Evolutionary conservation across 2,113 vertebrate genomes (phyloP), one percentile per base, ranked within the genome.

Genomic region (Erythrocercus mccallii): DNA sequence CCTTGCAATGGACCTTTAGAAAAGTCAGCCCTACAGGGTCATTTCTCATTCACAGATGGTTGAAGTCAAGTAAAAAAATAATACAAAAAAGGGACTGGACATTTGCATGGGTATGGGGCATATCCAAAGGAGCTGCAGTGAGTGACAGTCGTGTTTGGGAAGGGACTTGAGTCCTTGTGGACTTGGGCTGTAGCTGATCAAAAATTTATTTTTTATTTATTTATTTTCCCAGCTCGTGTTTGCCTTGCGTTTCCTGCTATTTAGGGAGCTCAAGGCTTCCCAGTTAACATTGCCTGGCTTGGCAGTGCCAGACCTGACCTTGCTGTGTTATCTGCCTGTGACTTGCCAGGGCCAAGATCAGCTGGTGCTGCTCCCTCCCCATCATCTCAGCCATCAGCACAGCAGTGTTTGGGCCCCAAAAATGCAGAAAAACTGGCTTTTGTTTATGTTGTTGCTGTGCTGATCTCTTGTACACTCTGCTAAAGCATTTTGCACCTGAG

Each of bases 401-500:
- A 72, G 68, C 17, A 69, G 28, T 2, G 8, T 38, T 83, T 1
- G 3, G 18, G 12, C 12, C 35, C 12, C 17, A 9, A 27, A 77
- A 69, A 37, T 20, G 10, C 31, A 53, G 18, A 15, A 31, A 48
- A 69, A 15, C 5, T 42, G 54, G 6, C 0, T 68, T 74, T 81
- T 38, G 15, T 68, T 47, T 3, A 18, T 5, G 15, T 50, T 78
- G 24, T 68, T 85, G 50, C n/a, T 4, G 1, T 68, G 50, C 47
- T 57, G 45, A n/a, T 69, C 15, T n/a, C 27, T 11, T 0, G 0
- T n/a, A 25, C 1, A 0, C 1, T 72, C 53, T 33, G 8, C 40
- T 82, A 83, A 85, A 86, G 24, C 27, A 24, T 54, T 85, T 54
- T 2, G 9, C 38, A 69, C 38, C 58, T 61, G 66, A 94, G 38